Conservation (phyloP, 2,888 invertebrate genomes). For the Sisyra terminalis region DNA sequence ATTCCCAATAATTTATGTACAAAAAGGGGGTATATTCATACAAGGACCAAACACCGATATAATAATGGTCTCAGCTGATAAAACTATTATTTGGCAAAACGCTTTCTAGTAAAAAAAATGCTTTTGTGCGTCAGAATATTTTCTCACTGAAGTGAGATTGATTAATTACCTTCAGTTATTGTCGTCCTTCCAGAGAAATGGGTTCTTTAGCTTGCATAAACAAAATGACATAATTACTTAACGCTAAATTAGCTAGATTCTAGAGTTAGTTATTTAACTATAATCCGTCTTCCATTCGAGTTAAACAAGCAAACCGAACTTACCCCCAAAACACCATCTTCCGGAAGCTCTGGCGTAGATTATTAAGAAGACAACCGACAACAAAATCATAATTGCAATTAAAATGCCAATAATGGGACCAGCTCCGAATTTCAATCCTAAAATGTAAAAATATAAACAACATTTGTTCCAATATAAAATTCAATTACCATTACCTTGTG, state of each 20-base stretch:
- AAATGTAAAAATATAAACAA: conserved; percentile 11
- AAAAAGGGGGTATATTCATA: too few species aligned
- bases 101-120: too few species aligned
- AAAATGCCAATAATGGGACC: conserved; percentile 66
- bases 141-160: neutral
- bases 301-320: conserved; percentile 25
- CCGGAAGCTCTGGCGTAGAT: conserved; percentile 67
- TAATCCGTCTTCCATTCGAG: too few species aligned
- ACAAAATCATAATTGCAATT: conserved; percentile 46
- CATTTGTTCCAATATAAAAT: too few species aligned
- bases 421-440: conserved; percentile 53
- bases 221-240: neutral
- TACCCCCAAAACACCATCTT: conserved; percentile 78
- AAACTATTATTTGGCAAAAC: too few species aligned
- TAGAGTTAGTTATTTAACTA: too few species aligned
- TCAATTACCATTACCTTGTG: conserved; percentile 38
- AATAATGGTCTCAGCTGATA: too few species aligned
- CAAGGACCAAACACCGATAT: too few species aligned
- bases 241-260: too few species aligned
- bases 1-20: too few species aligned
- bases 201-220: conserved; percentile 6
- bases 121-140: too few species aligned
- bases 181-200: conserved; percentile 6
- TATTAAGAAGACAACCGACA: conserved; percentile 43
- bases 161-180: conserved; percentile 3